Evolutionary conservation across 2,113 vertebrate species (phyloP).

Genomic region (Mirza zaza): DNA sequence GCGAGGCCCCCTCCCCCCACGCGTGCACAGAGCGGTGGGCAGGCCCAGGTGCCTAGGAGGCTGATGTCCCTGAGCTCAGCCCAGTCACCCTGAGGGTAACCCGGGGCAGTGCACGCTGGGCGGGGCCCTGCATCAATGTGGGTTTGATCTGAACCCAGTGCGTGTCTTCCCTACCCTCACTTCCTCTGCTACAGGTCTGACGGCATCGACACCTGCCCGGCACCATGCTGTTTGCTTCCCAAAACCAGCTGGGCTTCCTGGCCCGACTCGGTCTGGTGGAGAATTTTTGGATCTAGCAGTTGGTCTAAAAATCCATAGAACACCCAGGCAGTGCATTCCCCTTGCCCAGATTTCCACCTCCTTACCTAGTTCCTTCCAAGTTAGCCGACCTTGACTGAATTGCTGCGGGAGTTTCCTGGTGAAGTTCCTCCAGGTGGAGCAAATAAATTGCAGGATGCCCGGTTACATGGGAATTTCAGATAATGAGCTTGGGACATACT

Average conservation of each 20-base stretch:
- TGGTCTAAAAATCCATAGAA: neutral
- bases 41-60: too few relatives aligned
- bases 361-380: neutral
- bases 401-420: neutral
- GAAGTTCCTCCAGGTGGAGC: too few relatives aligned
- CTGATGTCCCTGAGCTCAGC: too few relatives aligned
- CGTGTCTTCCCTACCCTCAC: neutral
- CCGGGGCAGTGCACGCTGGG: neutral
- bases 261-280: too few relatives aligned
- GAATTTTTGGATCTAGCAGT: too few relatives aligned
- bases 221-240: too few relatives aligned
- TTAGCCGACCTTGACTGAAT: neutral
- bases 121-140: neutral
- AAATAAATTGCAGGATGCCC: too few relatives aligned
- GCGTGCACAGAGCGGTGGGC: too few relatives aligned
- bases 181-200: neutral
- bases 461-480: neutral
- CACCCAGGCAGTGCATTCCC: accelerated
- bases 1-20: too few relatives aligned
- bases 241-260: too few relatives aligned
- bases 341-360: neutral
- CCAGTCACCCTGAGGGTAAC: too few relatives aligned
- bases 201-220: accelerated
- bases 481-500: neutral
- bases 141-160: neutral